Evolutionary conservation across 2,888 invertebrate species (phyloP), one percentile per base, ranked within the genome.

Genomic region (Myopa testacea): DNA sequence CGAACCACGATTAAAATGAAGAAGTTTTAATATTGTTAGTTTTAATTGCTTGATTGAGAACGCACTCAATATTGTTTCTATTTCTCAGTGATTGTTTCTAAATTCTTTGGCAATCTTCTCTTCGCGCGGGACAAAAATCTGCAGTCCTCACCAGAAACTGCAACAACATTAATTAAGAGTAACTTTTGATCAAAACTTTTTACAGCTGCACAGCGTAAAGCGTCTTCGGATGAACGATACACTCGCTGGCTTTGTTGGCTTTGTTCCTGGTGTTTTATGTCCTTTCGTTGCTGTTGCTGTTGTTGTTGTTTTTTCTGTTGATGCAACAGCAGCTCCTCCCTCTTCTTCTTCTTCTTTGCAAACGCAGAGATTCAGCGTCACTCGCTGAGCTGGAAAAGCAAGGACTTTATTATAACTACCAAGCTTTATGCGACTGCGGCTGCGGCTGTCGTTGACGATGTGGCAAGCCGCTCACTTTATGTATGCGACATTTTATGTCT

Each of bases 381-480:
- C 74, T 74, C 63, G 63, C 74, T 75, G 74, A 75, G 38, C 67
- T 75, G 74, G 74, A 75, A 75, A 38, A 50, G 74, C 26, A 67
- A 67, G 12, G 65, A 75, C 65, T 55, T 65, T 50, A 37, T 65
- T 26, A 12, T 4, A 60, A 55, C 34, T 37, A 38, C 1, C 26
- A 1, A 60, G n/a, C 37, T 72, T 55, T 19, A 14, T 10, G 55
- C 72, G 12, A 38, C 72, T 40, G 63, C 65, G 63, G 74, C 74
- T 50, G 65, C 52, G 37, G 74, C 65, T 65, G 65, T 37, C 52
- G 74, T 65, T 74, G 65, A 63, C 52, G 74, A 63, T 65, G 74
- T 34, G 52, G 65, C 50, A 50, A 40, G 52, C 50, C 74, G 52
- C 45, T 40, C 52, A 34, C 65, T 74, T 65, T 74, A 74, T 63